Base-by-base conservation (phyloP, 1,140 invertebrate genomes). In the Copidosoma floridanum region DNA sequence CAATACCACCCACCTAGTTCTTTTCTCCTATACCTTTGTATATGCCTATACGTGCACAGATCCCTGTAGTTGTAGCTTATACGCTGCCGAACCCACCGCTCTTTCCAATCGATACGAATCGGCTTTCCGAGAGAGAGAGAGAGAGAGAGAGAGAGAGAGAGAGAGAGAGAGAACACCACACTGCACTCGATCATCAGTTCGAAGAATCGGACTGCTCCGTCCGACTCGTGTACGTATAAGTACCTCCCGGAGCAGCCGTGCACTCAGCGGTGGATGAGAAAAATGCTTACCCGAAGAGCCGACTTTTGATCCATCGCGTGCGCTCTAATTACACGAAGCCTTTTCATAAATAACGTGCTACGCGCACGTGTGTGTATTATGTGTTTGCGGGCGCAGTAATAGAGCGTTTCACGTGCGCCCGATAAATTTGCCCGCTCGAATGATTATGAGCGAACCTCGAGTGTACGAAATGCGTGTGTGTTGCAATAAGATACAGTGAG, bases 291-390 rank as follows among this genome's bases (percentile, higher is more conserved):
- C n/a, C n/a, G n/a, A n/a, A n/a, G 21, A 2, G 55, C 21, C 41
- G 46, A 32, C 57, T 46, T 60, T 54, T 54, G 43, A 54, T 60
- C 51, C 50, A 60, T 60, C 57, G 51, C 57, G 57, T 60, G 57
- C 50, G 40, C 40, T 52, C 57, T 59, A 59, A 59, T 59, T 59
- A 47, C 40, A n/a, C 18, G 38, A 40, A 59, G 50, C 23, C 20
- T 47, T 58, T 58, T 58, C 47, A 57, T 57, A 57, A 57, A 57
- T 57, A 48, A 50, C 44, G 24, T 35, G n/a, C n/a, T n/a, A n/a
- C n/a, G n/a, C n/a, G n/a, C n/a, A n/a, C n/a, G n/a, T n/a, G n/a
- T n/a, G n/a, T n/a, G n/a, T n/a, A n/a, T n/a, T n/a, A n/a, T n/a
- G n/a, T n/a, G 10, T 57, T 57, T 48, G 41, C 50, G 55, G 7